phyloP scores from a whole-genome alignment of 2,797 vertebrate genomes.

The Columba guinea region DNA sequence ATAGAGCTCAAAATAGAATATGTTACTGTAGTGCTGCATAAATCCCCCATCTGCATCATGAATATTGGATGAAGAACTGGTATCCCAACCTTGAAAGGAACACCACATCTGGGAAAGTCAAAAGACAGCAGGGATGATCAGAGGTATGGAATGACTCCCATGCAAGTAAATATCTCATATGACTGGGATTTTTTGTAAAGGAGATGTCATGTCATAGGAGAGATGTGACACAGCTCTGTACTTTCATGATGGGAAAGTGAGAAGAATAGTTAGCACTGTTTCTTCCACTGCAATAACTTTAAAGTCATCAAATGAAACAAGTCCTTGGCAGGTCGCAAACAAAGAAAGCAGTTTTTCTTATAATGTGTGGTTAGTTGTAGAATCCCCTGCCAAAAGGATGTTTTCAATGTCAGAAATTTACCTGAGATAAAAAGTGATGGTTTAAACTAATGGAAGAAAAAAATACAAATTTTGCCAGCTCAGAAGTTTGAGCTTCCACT shows the following conservation, averaged over 20 bases:
- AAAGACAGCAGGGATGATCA: neutral
- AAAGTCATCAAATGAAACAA: neutral
- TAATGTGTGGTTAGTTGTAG: neutral
- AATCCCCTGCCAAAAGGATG: neutral
- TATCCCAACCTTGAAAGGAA: neutral
- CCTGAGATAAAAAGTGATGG: neutral
- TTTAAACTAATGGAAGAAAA: neutral
- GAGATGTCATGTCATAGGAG: neutral
- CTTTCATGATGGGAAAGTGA: neutral
- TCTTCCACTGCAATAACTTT: neutral
- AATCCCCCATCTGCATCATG: neutral
- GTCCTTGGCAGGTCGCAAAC: neutral
- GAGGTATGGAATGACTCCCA: neutral
- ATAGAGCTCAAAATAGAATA: neutral
- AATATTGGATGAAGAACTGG: neutral
- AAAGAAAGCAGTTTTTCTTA: neutral
- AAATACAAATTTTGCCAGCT: neutral
- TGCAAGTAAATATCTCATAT: neutral
- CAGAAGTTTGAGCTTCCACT: neutral
- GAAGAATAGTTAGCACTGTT: neutral
- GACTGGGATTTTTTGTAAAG: neutral
- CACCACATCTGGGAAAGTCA: neutral
- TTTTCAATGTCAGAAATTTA: neutral
- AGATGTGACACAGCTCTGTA: neutral
- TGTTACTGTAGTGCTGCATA: neutral